These are phyloP conservation scores for Mormyrus hasselquistii DNA, from an alignment of 2,797 vertebrate species.

Conservation along the genomic window DNA sequence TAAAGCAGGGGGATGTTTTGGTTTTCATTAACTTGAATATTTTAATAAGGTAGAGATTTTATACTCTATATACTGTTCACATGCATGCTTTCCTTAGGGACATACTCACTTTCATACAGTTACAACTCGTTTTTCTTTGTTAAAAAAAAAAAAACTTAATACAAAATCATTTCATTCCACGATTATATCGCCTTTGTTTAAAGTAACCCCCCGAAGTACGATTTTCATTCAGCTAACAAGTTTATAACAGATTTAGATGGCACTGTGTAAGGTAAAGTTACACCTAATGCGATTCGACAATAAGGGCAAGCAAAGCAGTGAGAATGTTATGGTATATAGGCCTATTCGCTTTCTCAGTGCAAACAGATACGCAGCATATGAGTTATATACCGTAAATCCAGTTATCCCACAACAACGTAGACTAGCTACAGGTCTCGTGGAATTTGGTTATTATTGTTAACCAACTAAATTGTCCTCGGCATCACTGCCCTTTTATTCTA, in stretches of 20 bases:
- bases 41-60: neutral
- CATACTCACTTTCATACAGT: neutral
- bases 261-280: neutral
- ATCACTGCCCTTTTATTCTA: conserved; percentile 65
- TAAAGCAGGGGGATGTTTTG: neutral
- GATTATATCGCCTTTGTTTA: neutral
- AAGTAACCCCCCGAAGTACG: neutral
- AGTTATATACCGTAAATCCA: neutral
- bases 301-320: neutral
- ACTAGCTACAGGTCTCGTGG: neutral
- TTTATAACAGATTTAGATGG: neutral
- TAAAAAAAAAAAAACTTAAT: neutral
- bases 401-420: neutral
- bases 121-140: neutral
- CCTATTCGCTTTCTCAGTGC: neutral
- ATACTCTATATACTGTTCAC: neutral
- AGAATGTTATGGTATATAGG: neutral
- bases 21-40: neutral
- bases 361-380: neutral
- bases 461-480: conserved; percentile 32
- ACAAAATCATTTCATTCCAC: neutral
- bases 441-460: neutral
- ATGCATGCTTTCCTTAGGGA: neutral
- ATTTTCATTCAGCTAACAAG: neutral
- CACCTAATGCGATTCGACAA: neutral